phyloP scores from a whole-genome alignment of 2,797 vertebrate genomes.

The Syncerus caffer region DNA sequence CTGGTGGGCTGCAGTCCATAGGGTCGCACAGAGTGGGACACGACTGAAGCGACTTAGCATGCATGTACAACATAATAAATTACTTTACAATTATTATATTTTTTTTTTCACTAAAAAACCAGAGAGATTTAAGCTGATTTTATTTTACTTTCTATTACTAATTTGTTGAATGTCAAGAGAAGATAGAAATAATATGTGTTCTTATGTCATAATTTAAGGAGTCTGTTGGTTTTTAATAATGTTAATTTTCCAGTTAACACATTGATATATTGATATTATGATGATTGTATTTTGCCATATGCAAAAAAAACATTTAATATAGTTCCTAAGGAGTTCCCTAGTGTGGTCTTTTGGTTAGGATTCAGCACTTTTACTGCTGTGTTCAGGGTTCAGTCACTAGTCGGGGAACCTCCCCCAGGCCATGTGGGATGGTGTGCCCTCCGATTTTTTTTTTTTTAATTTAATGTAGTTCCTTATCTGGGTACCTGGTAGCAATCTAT shows the following conservation, averaged over 20 bases:
- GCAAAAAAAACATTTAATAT: not conserved
- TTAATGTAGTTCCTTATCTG: not conserved
- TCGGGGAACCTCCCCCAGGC: not conserved
- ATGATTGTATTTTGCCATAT: not conserved
- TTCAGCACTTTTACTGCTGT: not conserved
- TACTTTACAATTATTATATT: not conserved
- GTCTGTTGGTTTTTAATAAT: not conserved
- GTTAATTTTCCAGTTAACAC: constrained; percentile 3
- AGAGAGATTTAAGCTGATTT: constrained; percentile 29
- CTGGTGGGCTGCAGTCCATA: not conserved
- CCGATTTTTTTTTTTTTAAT: not conserved
- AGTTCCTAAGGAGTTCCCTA: not conserved
- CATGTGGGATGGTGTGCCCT: not conserved
- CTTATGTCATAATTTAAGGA: not conserved
- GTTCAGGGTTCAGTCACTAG: not conserved
- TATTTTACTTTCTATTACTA: not conserved
- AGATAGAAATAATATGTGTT: not conserved
- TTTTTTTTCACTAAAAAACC: not conserved
- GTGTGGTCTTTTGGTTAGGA: not conserved
- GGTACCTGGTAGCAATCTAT: not conserved
- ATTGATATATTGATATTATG: not conserved
- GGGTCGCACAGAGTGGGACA: not conserved
- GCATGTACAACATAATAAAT: not conserved
- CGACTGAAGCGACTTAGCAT: not conserved
- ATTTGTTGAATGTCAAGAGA: not conserved